Conservation (phyloP, 2,797 vertebrate genomes). For the Buphagus erythrorhynchus region DNA sequence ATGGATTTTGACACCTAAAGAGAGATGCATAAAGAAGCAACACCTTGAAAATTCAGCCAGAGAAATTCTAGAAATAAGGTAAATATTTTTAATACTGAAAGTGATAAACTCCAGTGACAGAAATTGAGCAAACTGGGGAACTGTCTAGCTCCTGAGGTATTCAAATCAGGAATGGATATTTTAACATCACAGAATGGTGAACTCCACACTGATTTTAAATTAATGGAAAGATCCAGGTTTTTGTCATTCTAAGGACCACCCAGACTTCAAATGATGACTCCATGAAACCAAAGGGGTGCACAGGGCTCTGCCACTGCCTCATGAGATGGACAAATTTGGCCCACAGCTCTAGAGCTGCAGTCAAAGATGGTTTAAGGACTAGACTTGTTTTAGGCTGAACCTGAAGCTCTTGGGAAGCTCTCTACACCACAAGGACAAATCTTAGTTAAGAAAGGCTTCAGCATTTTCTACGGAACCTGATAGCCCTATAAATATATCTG, state of each 20-base stretch:
- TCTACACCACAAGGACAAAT: not conserved
- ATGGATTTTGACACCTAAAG: not conserved
- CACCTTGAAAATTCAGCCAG: not conserved
- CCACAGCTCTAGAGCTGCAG: not conserved
- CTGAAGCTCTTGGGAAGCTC: not conserved
- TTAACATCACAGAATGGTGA: not conserved
- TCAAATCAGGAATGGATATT: not conserved
- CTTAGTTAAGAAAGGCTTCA: not conserved
- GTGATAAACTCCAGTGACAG: not conserved
- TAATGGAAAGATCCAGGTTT: not conserved
- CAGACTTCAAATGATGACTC: not conserved
- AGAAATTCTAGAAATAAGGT: not conserved
- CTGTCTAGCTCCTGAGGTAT: not conserved
- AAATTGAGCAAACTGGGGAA: not conserved
- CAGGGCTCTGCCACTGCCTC: not conserved
- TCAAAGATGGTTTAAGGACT: not conserved
- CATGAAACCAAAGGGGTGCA: not conserved
- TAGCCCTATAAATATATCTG: not conserved
- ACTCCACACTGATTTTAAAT: not conserved
- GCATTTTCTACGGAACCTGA: not conserved
- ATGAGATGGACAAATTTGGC: not conserved
- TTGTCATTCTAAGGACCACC: not conserved
- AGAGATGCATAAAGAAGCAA: not conserved
- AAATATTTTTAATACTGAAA: not conserved
- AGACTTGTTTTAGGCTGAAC: not conserved